phyloP scores from a whole-genome alignment of 2,888 invertebrate genomes.

The Lepas anatifera region DNA sequence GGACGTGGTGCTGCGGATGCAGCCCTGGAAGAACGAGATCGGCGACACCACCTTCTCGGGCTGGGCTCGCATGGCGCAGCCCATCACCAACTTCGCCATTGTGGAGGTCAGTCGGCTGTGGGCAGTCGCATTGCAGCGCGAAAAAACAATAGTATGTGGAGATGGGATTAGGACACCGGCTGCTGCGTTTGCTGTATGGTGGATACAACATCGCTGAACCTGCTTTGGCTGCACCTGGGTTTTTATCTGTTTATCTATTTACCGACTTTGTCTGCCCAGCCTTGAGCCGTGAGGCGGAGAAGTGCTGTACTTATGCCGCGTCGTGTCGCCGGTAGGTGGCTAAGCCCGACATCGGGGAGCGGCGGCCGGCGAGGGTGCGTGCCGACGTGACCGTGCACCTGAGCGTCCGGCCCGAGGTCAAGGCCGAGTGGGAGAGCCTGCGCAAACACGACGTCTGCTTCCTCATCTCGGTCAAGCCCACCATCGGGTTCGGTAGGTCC shows the following conservation, averaged over 20 bases:
- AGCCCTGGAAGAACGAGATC: conserved; percentile 89
- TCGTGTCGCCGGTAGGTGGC: conserved; percentile 20
- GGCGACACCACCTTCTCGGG: conserved; percentile 81
- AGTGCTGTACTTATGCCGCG: too few species aligned
- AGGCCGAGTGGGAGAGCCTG: conserved; percentile 91
- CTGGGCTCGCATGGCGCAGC: conserved; percentile 98
- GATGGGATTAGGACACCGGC: too few species aligned
- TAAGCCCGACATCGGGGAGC: conserved; percentile 58
- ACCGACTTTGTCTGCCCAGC: too few species aligned
- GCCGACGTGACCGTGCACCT: conserved; percentile 91
- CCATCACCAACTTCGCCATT: conserved; percentile 80
- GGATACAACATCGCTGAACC: too few species aligned
- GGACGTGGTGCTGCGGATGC: conserved; percentile 85
- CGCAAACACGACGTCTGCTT: conserved; percentile 98
- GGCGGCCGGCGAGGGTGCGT: conserved; percentile 84
- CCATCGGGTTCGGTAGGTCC: conserved; percentile 58
- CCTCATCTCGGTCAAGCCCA: conserved; percentile 78
- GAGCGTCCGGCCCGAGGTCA: conserved; percentile 79
- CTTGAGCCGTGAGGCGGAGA: too few species aligned
- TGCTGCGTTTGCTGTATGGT: too few species aligned
- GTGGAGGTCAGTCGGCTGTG: conserved; percentile 77
- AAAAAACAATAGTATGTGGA: too few species aligned
- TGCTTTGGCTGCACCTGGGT: too few species aligned
- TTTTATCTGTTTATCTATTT: too few species aligned
- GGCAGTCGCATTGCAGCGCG: too few species aligned